A percentile compares a stretch with the other conserved stretches of the same genome.
phyloP scores from a whole-genome alignment of 2,888 invertebrate species.

The Orthonevra nobilis region DNA sequence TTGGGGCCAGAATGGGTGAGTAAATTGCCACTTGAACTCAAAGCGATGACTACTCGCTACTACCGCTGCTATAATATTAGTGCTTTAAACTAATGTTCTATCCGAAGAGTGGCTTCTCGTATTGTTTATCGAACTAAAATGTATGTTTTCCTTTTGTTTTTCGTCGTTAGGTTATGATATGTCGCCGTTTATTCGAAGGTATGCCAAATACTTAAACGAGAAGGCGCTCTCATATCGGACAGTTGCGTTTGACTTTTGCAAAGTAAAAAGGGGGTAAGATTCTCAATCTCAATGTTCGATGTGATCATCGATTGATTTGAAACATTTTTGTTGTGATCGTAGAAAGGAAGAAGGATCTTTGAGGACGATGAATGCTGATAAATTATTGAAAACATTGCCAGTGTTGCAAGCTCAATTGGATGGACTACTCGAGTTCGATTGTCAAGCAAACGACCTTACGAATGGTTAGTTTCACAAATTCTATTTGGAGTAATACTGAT shows the following conservation, averaged over 20 bases:
- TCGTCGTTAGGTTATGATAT: conserved; percentile 93
- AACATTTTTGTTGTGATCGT: conserved; percentile 69
- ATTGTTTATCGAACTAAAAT: conserved; percentile 51
- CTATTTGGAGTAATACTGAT: no score
- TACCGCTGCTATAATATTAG: conserved; percentile 41
- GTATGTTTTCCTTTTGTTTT: conserved; percentile 11
- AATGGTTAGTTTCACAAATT: conserved; percentile 87
- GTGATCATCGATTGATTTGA: not conserved
- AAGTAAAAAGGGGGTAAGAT: conserved; percentile 98
- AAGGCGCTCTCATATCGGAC: conserved; percentile 99
- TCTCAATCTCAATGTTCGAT: no score
- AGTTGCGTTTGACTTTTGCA: conserved; percentile 99
- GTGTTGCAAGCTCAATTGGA: conserved; percentile 97
- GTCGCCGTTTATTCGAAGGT: conserved; percentile 99
- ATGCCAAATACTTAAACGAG: conserved; percentile 99
- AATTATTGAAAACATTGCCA: conserved; percentile 97
- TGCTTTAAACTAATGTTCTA: conserved; percentile 36
- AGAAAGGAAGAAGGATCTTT: conserved; percentile 98
- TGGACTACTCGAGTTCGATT: conserved; percentile 97
- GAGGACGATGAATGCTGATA: conserved; percentile 98
- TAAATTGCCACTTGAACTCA: conserved; percentile 72
- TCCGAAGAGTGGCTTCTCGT: conserved; percentile 9
- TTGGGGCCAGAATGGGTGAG: conserved; percentile 78
- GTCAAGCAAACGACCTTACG: conserved; percentile 96
- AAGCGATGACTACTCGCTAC: conserved; percentile 36